Evolutionary conservation across 2,113 vertebrate genomes (phyloP).

Genomic region (Hemichromis elongatus): DNA sequence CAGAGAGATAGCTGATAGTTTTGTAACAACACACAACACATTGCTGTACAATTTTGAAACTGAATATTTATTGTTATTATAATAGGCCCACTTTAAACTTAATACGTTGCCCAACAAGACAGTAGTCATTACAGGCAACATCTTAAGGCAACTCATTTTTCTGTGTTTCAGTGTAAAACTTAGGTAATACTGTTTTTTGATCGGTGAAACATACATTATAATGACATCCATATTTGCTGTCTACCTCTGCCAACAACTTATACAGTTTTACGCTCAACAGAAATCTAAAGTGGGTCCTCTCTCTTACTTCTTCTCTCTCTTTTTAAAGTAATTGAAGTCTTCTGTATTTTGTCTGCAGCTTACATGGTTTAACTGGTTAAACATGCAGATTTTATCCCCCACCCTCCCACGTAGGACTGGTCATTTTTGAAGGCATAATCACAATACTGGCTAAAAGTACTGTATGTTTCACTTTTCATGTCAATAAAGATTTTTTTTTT

Average conservation of each 20-base stretch:
- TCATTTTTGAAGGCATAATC: conserved; percentile 74
- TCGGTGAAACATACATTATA: conserved; percentile 51
- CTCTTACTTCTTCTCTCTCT: not conserved
- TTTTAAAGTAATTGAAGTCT: conserved; percentile 26
- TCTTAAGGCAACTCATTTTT: conserved; percentile 30
- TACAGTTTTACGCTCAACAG: conserved; percentile 15
- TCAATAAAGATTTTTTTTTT: conserved; percentile 89
- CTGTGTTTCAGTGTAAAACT: conserved; percentile 52
- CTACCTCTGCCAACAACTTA: conserved; percentile 67
- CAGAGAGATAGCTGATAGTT: conserved; percentile 56
- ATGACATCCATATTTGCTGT: conserved; percentile 62
- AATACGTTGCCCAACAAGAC: conserved; percentile 25
- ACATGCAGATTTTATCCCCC: conserved; percentile 1
- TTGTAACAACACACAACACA: conserved; percentile 62
- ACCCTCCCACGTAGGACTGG: conserved; percentile 50
- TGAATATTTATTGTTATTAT: conserved; percentile 55
- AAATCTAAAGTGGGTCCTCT: not conserved
- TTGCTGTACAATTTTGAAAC: conserved; percentile 57
- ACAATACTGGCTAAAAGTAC: conserved; percentile 74
- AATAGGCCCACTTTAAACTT: conserved; percentile 38
- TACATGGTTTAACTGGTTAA: conserved; percentile 27
- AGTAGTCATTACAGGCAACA: conserved; percentile 39
- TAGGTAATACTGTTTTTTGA: conserved; percentile 44
- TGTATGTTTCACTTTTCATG: conserved; percentile 88
- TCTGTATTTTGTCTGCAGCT: conserved; percentile 45